Conservation (phyloP, 2,113 vertebrate species). For the Calidris pygmaea region DNA sequence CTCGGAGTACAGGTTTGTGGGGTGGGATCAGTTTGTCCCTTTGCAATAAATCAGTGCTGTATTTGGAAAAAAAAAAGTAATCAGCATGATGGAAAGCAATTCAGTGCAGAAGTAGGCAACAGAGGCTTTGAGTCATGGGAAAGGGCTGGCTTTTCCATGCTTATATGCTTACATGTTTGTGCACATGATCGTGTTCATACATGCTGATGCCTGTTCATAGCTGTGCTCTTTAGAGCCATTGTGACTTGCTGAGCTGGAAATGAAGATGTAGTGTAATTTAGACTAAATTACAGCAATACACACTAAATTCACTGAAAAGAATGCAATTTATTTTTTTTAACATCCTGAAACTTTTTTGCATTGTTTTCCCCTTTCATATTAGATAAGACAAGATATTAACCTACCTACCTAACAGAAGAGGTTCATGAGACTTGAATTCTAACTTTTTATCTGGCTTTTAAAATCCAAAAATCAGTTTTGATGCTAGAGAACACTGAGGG, state of each 20-base stretch:
- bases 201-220: background rate
- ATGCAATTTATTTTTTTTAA: background rate
- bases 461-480: background rate
- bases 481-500: background rate
- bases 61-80: background rate
- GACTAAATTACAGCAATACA: background rate
- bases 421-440: background rate
- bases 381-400: background rate
- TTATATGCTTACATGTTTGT: background rate
- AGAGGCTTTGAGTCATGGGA: background rate
- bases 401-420: background rate
- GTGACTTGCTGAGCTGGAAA: background rate
- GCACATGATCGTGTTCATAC: background rate
- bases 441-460: background rate
- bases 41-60: background rate
- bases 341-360: background rate
- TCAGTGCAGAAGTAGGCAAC: background rate
- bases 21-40: background rate
- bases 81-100: background rate
- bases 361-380: background rate
- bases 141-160: background rate
- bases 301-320: background rate
- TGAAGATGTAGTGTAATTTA: background rate
- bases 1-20: fast-evolving
- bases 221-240: background rate